Percentiles rank a stretch among this genome's conserved stretches.
These are phyloP conservation scores for Tokudaia muenninki DNA, from an alignment of 2,797 vertebrate genomes.

Conservation along the genomic window DNA sequence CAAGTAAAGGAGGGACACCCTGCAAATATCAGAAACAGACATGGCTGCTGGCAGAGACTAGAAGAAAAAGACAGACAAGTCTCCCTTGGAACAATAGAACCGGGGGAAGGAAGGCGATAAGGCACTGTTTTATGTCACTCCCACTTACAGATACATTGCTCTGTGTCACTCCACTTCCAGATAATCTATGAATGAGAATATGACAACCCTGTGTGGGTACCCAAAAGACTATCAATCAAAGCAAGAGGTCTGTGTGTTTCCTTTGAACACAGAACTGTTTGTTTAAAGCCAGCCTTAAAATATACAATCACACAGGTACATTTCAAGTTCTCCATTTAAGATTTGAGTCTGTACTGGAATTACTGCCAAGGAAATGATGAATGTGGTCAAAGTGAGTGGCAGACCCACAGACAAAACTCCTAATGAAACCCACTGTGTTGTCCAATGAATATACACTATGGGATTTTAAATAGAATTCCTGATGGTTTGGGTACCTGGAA, in stretches of 20 bases:
- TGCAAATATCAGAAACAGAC: constrained; percentile 45
- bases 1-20: constrained; percentile 5
- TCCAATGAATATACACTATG: neutral
- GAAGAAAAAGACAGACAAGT: neutral
- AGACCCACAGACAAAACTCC: neutral
- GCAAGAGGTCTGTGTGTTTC: neutral
- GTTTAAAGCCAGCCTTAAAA: constrained; percentile 41
- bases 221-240: constrained; percentile 11
- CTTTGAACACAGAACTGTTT: constrained; percentile 32
- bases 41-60: neutral
- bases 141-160: neutral
- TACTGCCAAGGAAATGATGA: neutral
- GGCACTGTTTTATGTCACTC: constrained; percentile 3
- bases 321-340: constrained; percentile 40
- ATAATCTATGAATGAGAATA: constrained; percentile 61
- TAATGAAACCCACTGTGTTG: neutral
- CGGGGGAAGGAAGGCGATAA: constrained; percentile 29
- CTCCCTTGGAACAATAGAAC: neutral
- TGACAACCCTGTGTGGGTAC: neutral
- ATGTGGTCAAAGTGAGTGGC: neutral
- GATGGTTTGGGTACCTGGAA: neutral
- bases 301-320: neutral
- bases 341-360: constrained; percentile 36
- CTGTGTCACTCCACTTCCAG: neutral
- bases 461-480: neutral